phyloP scores from a whole-genome alignment of 2,888 invertebrate species.

The Enchytraeus crypticus region DNA sequence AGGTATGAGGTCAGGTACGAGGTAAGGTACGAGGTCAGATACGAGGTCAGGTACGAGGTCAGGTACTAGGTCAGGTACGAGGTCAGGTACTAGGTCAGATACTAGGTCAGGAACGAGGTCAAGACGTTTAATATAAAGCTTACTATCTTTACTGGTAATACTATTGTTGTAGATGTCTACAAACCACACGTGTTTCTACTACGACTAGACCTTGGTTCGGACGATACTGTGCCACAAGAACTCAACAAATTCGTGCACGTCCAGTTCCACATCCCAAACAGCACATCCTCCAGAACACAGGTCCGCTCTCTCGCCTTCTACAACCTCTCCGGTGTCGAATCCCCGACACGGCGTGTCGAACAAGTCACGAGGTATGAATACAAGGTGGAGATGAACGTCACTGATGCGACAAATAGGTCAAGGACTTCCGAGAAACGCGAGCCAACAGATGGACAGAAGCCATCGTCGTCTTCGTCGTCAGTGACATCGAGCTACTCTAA shows the following conservation, averaged over 20 bases:
- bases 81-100: no score
- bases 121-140: no score
- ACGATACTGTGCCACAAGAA: neutral
- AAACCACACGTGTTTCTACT: constrained; percentile 4
- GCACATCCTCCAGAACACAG: neutral
- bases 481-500: neutral
- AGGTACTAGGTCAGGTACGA: no score
- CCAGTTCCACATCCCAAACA: constrained; percentile 1
- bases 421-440: neutral
- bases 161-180: neutral
- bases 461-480: neutral
- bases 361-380: neutral
- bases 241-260: neutral
- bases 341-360: neutral
- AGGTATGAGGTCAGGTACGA: no score
- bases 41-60: no score
- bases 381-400: neutral
- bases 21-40: no score
- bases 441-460: neutral
- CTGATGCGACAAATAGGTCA: neutral
- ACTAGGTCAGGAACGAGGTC: no score
- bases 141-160: no score
- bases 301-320: constrained; percentile 2
- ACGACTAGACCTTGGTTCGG: constrained; percentile 3
- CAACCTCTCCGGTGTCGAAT: neutral